Evolutionary conservation across 2,888 invertebrate genomes (phyloP), one percentile per base, ranked within the genome.

Genomic region (Seladonia tumulorum): DNA sequence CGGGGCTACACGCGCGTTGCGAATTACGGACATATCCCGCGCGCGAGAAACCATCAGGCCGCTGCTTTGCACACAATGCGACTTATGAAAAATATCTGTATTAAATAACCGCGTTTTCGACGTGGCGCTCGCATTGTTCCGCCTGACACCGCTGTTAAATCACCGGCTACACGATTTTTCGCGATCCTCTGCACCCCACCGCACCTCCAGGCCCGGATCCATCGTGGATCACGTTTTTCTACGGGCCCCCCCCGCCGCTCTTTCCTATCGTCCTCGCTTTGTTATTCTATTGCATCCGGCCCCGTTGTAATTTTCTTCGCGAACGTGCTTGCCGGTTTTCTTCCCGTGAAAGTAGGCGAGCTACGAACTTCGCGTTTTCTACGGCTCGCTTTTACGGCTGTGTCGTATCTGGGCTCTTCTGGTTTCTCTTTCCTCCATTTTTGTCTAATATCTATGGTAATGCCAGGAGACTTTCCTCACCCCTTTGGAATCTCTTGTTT

Each of bases 31-130:
- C 80, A 80, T 76, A 81, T 76, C 79, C 82, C 80, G 79, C 73
- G 74, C 74, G 76, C 76, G 66, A 25, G 47, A 68, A n/a, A 42
- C 76, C 72, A 66, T 45, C 53, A 47, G 35, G 77, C 63, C 66
- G 35, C 25, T 53, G 47, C 49, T 89, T 90, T 90, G 80, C 90
- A 90, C 89, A 90, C 90, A 90, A 90, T 90, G 81, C 86, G 79
- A 79, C 87, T 87, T 88, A 90, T 89, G 88, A 90, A 88, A 90
- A 90, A 87, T 89, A 83, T 85, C 81, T 80, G 90, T 87, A 88
- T 89, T 88, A 87, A 89, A 85, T 79, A 76, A 90, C 77, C 79
- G 60, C 66, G 66, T 79, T 74, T 86, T 76, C 85, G 79, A 81
- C 82, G 82, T 76, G 79, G 45, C 57, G 60, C 81, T 60, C 76